A percentile compares a stretch with the other conserved stretches of the same genome.
Evolutionary conservation across 2,888 invertebrate species (phyloP).

Genomic region (Taenaris catops): DNA sequence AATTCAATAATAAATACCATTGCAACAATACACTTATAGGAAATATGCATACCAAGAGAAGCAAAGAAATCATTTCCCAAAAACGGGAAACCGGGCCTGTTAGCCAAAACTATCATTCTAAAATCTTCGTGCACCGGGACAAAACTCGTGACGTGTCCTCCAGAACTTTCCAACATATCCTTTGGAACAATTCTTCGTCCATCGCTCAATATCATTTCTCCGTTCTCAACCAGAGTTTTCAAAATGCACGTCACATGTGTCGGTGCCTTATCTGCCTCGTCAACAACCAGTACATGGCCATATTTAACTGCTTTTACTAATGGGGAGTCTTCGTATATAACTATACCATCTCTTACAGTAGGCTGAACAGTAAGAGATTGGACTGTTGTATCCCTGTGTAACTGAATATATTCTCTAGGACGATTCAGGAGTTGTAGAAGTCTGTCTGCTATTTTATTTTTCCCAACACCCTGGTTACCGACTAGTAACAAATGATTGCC

Average conservation of each 20-base stretch:
- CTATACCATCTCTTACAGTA: slow-evolving; percentile 92
- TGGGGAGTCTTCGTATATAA: slow-evolving; percentile 96
- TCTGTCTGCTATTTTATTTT: slow-evolving; percentile 97
- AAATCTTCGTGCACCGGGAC: slow-evolving; percentile 96
- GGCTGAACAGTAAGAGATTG: slow-evolving; percentile 96
- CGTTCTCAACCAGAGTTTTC: slow-evolving; percentile 96
- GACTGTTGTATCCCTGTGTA: slow-evolving; percentile 97
- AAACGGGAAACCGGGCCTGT: slow-evolving; percentile 98
- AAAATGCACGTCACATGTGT: slow-evolving; percentile 98
- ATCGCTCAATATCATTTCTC: slow-evolving; percentile 97
- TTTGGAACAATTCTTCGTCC: slow-evolving; percentile 91
- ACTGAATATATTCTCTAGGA: slow-evolving; percentile 96
- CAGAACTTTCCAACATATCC: slow-evolving; percentile 58
- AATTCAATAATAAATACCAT: too few species aligned
- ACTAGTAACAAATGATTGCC: slow-evolving; percentile 96
- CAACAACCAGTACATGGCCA: slow-evolving; percentile 95
- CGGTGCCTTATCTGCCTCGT: slow-evolving; percentile 98
- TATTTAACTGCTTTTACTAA: slow-evolving; percentile 93
- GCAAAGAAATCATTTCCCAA: slow-evolving; percentile 98
- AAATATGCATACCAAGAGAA: slow-evolving; percentile 80
- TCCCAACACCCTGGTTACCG: slow-evolving; percentile 99
- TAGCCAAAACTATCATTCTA: slow-evolving; percentile 95
- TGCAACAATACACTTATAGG: too few species aligned
- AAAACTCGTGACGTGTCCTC: slow-evolving; percentile 62
- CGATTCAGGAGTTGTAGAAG: slow-evolving; percentile 92